Evolutionary conservation across 2,888 invertebrate species (phyloP).

Genomic region (Acanthoscelides obtectus): DNA sequence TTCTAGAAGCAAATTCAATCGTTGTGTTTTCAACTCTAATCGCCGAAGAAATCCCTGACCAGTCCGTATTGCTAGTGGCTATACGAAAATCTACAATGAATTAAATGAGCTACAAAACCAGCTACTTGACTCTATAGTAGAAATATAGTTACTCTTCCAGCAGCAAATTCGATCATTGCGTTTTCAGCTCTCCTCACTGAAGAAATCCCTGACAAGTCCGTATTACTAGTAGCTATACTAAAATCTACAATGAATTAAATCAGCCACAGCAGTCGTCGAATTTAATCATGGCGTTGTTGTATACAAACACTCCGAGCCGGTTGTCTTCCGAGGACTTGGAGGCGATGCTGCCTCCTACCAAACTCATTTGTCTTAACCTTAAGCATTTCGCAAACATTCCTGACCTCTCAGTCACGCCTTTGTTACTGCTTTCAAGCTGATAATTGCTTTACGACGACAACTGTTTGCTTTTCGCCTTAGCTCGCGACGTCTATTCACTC

Average conservation of each 20-base stretch:
- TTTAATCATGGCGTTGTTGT: not conserved
- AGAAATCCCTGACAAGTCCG: not conserved
- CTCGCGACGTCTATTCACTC: not conserved
- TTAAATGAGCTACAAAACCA: no score
- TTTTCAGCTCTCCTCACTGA: not conserved
- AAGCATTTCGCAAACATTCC: slow-evolving; percentile 26
- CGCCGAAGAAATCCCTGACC: no score
- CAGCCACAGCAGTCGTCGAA: not conserved
- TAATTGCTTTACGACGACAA: not conserved
- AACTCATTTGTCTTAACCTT: slow-evolving; percentile 31
- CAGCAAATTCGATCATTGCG: no score
- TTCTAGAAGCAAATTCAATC: no score
- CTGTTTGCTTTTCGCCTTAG: not conserved
- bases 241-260: not conserved
- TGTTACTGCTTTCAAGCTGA: not conserved
- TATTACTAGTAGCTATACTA: not conserved
- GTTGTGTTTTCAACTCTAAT: no score
- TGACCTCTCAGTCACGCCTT: slow-evolving; percentile 19
- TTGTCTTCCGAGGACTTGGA: not conserved
- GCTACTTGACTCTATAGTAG: no score
- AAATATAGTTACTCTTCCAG: no score
- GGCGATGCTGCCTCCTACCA: slow-evolving; percentile 8
- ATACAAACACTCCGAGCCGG: not conserved
- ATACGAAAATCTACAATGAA: no score
- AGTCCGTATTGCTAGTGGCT: no score